A percentile compares a stretch with the other conserved stretches of the same genome.
Conservation (phyloP, 1,140 invertebrate species). For the Zaprionus ghesquierei region DNA sequence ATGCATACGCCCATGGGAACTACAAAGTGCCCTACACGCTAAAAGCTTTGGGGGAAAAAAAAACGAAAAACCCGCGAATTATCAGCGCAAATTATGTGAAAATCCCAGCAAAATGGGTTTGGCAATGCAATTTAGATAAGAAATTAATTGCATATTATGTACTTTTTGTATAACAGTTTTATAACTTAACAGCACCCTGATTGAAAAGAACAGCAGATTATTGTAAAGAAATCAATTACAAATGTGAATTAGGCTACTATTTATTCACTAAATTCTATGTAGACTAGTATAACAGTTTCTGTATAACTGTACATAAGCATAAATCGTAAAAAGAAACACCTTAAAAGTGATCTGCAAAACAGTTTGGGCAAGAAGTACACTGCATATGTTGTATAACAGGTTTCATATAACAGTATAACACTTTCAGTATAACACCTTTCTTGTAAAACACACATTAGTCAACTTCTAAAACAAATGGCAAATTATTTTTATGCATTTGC, state of each 20-base stretch:
- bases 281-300: not conserved
- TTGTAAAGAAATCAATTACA: too few relatives aligned
- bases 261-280: too few relatives aligned
- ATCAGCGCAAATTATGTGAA: not conserved
- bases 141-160: not conserved
- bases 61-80: not conserved
- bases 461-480: not conserved
- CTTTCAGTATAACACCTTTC: constrained; percentile 1
- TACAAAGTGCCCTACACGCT: constrained; percentile 13
- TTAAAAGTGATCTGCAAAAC: not conserved
- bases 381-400: not conserved
- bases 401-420: not conserved
- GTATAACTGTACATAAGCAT: not conserved
- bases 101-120: not conserved
- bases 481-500: constrained; percentile 4
- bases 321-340: too few relatives aligned
- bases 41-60: not conserved
- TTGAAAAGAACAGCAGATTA: too few relatives aligned
- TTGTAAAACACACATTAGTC: too few relatives aligned
- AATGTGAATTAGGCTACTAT: too few relatives aligned
- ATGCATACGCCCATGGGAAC: constrained; percentile 21
- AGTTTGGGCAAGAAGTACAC: too few relatives aligned
- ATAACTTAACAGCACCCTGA: too few relatives aligned
- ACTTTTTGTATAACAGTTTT: not conserved
- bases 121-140: not conserved